Evolutionary conservation across 1,140 invertebrate genomes (phyloP).

Genomic region (Pissodes strobi): DNA sequence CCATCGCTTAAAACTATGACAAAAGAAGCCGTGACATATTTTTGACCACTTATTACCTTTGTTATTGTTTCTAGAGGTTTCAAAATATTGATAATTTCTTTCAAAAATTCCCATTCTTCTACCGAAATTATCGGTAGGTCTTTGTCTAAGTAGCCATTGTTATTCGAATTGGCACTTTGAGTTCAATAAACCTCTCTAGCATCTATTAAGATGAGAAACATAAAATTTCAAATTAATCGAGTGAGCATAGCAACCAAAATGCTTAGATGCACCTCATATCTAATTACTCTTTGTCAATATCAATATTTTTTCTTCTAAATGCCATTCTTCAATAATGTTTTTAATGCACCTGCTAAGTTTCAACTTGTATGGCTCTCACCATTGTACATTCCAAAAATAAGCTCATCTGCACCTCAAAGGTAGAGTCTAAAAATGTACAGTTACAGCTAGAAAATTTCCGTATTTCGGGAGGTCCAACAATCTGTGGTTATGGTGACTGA

Average conservation of each 20-base stretch:
- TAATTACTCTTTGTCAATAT: conserved; percentile 22
- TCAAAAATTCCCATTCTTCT: no score
- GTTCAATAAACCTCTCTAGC: conserved; percentile 32
- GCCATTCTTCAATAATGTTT: conserved; percentile 19
- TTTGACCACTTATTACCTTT: no score
- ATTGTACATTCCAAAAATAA: neutral
- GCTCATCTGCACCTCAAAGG: no score
- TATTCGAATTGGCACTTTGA: conserved; percentile 36
- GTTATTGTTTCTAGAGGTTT: conserved; percentile 28
- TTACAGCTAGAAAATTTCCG: no score
- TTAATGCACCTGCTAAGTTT: conserved; percentile 7
- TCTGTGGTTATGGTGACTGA: no score
- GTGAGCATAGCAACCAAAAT: conserved; percentile 35
- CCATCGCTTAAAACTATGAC: conserved; percentile 29
- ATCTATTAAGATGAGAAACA: conserved; percentile 22
- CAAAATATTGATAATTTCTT: no score
- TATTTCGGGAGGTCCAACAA: no score
- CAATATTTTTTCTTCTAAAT: conserved; percentile 23
- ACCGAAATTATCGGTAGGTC: no score
- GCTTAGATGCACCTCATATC: conserved; percentile 10
- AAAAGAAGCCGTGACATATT: conserved; percentile 23
- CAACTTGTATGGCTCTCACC: conserved; percentile 8
- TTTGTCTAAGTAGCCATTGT: no score
- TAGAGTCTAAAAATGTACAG: no score
- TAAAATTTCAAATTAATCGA: conserved; percentile 18